Conservation (phyloP, 1,140 invertebrate species). For the Steinernema feltiae region DNA sequence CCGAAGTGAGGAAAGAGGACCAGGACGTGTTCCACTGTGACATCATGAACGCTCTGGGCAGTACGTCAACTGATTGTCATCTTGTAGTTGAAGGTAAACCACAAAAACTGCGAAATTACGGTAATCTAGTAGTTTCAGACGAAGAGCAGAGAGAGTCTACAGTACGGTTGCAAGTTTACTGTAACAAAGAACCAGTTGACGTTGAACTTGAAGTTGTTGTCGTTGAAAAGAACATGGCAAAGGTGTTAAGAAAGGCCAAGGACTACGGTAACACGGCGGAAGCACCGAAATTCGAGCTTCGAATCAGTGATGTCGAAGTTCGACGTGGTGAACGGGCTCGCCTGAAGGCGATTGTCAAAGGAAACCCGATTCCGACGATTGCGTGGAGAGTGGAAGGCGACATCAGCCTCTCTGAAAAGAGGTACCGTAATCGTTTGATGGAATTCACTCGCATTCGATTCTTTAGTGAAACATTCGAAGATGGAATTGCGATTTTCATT, state of each 20-base stretch:
- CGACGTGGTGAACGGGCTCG: constrained; percentile 12
- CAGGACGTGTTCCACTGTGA: constrained; percentile 25
- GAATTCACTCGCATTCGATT: constrained; percentile 8
- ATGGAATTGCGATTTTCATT: constrained; percentile 15
- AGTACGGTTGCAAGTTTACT: constrained; percentile 28
- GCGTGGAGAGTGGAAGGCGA: constrained; percentile 24
- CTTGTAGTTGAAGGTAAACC: constrained; percentile 31
- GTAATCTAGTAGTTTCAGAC: constrained; percentile 18
- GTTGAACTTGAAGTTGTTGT: constrained; percentile 32
- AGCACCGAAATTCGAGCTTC: not conserved
- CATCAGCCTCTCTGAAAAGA: not conserved
- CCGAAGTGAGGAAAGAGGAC: constrained; percentile 6
- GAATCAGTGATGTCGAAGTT: constrained; percentile 16
- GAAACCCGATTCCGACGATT: constrained; percentile 27
- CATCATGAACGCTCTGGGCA: constrained; percentile 31
- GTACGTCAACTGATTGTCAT: constrained; percentile 22
- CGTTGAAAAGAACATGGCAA: not conserved
- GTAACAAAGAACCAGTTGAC: constrained; percentile 28
- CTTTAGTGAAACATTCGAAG: constrained; percentile 17
- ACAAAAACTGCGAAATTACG: not conserved
- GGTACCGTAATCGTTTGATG: not conserved
- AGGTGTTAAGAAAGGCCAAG: not conserved
- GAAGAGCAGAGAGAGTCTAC: constrained; percentile 22
- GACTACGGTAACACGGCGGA: not conserved
- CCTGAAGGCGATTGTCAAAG: constrained; percentile 32